These are phyloP conservation scores for Gymnoscelis rufifasciata DNA, from an alignment of 2,888 invertebrate genomes.

Conservation along the genomic window DNA sequence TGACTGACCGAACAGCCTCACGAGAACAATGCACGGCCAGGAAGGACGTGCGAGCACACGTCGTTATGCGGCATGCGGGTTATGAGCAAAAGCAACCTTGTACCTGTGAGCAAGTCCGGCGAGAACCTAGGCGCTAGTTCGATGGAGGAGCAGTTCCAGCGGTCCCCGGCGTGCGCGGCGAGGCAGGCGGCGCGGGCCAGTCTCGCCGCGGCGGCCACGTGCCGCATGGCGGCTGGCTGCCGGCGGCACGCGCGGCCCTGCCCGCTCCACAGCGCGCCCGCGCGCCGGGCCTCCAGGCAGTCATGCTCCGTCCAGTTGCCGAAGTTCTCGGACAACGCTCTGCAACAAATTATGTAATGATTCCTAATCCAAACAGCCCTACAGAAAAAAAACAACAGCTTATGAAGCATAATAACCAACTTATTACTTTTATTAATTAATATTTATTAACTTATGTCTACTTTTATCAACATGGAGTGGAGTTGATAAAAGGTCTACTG, in stretches of 20 bases:
- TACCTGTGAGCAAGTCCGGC: constrained; percentile 3
- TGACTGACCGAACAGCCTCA: too few relatives aligned
- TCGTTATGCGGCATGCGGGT: too few relatives aligned
- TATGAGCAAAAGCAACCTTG: neutral
- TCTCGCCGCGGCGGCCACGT: constrained; percentile 85
- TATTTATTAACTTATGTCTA: too few relatives aligned
- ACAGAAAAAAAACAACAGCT: too few relatives aligned
- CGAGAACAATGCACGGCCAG: too few relatives aligned
- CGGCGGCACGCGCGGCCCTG: constrained; percentile 83
- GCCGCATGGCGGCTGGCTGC: constrained; percentile 85
- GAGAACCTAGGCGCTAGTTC: constrained; percentile 83
- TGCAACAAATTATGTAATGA: too few relatives aligned
- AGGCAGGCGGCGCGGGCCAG: constrained; percentile 85
- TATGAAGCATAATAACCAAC: too few relatives aligned
- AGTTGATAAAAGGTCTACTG: too few relatives aligned
- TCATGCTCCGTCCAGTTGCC: constrained; percentile 73
- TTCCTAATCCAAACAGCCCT: too few relatives aligned
- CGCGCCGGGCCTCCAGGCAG: constrained; percentile 61
- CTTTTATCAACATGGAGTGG: too few relatives aligned
- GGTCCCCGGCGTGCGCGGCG: constrained; percentile 82
- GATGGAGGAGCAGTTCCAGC: constrained; percentile 92
- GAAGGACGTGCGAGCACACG: too few relatives aligned
- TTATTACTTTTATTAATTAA: too few relatives aligned
- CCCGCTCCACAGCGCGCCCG: constrained; percentile 78
- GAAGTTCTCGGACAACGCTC: constrained; percentile 50